phyloP scores from a whole-genome alignment of 2,113 vertebrate genomes.

The Aptenodytes patagonicus region DNA sequence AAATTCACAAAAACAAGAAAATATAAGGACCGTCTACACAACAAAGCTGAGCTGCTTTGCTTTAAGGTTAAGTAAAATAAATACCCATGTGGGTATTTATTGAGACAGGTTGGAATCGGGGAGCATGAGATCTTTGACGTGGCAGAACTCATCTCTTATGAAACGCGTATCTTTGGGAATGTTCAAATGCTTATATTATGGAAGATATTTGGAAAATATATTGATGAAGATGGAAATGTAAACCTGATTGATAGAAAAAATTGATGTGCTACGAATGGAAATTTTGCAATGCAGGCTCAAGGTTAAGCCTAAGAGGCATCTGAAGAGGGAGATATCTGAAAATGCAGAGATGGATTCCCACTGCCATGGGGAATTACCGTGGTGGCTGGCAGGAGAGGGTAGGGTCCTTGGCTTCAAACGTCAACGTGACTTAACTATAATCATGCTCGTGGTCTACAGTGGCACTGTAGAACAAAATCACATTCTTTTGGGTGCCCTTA shows the following conservation, averaged over 20 bases:
- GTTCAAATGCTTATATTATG: background rate
- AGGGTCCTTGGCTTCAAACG: background rate
- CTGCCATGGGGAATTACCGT: background rate
- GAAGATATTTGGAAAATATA: background rate
- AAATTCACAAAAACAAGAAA: conserved; percentile 59
- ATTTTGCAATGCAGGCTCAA: conserved; percentile 1
- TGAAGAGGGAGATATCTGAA: background rate
- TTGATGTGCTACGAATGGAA: background rate
- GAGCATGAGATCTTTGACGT: background rate
- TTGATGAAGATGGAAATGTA: background rate
- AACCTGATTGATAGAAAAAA: background rate
- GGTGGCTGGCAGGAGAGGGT: background rate
- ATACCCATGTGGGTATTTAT: background rate
- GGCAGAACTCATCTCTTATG: background rate
- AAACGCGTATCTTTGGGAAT: background rate
- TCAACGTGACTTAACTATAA: background rate
- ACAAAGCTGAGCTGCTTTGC: conserved; percentile 34
- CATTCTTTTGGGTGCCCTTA: background rate
- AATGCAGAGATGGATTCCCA: background rate
- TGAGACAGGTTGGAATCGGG: background rate
- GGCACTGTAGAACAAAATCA: background rate
- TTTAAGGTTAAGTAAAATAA: conserved; percentile 57
- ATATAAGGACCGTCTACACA: conserved; percentile 34
- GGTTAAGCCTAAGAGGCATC: background rate
- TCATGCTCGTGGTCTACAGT: background rate